Conservation (phyloP, 2,113 vertebrate species). For the Nyctibius bracteatus region DNA sequence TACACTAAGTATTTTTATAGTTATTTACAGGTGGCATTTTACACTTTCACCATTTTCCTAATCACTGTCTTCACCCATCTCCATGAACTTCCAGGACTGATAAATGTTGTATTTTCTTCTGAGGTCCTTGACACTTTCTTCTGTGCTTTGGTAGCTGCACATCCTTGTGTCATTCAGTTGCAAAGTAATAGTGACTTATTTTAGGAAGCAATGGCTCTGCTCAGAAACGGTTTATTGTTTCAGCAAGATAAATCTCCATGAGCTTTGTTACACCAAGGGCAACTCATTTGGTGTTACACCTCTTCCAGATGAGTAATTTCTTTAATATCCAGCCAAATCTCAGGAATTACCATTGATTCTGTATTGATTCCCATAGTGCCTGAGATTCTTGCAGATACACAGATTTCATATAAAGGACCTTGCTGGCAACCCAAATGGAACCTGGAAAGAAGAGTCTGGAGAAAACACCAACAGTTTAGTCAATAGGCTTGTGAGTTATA, state of each 20-base stretch:
- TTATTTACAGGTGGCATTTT: not conserved
- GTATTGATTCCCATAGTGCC: not conserved
- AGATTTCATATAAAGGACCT: not conserved
- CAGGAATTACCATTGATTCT: not conserved
- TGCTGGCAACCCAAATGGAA: accelerated
- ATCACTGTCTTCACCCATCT: not conserved
- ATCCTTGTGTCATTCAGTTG: not conserved
- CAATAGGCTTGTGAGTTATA: not conserved
- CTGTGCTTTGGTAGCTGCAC: not conserved
- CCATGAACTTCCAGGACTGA: not conserved
- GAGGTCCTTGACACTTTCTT: not conserved
- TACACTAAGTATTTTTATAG: not conserved
- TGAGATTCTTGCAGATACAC: not conserved
- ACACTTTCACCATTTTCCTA: not conserved
- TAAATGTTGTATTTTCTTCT: not conserved
- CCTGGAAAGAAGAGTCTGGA: not conserved
- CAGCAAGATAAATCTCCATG: not conserved
- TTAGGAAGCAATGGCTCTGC: not conserved
- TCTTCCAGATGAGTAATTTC: not conserved
- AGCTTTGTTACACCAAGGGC: not conserved
- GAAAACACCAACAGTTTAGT: not conserved
- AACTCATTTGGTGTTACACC: not conserved
- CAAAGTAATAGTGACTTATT: not conserved
- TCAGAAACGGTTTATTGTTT: not conserved
- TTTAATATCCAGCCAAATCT: not conserved